Percentiles rank a stretch among this genome's conserved stretches.
These are phyloP conservation scores for Sarcophaga bullata DNA, from an alignment of 1,140 invertebrate genomes.

Conservation along the genomic window DNA sequence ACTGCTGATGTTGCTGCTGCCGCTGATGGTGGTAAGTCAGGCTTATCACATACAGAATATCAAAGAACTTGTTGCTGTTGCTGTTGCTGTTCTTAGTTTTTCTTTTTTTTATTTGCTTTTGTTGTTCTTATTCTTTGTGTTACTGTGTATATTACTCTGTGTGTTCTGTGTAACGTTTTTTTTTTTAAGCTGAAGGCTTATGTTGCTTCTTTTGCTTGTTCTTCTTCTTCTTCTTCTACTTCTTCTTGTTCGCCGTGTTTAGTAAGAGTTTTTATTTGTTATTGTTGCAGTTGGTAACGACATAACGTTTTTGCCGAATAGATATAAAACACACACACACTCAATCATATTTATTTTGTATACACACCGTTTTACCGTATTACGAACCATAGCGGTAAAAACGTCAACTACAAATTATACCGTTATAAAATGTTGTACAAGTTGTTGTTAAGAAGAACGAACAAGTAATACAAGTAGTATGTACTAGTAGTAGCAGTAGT, in stretches of 20 bases:
- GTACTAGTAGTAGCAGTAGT: no score
- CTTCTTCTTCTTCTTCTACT: no score
- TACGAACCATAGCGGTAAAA: conserved; percentile 43
- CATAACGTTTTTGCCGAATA: neutral
- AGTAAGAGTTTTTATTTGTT: neutral
- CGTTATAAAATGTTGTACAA: conserved; percentile 32
- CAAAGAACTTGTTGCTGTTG: neutral
- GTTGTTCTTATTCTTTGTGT: neutral
- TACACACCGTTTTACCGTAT: conserved; percentile 32
- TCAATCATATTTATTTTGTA: neutral
- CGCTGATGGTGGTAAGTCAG: neutral
- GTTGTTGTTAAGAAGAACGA: neutral
- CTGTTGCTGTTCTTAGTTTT: conserved; percentile 7
- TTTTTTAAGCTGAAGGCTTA: no score
- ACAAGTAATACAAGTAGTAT: no score
- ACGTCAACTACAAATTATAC: conserved; percentile 45
- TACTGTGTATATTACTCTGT: no score
- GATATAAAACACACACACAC: neutral
- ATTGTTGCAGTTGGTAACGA: neutral
- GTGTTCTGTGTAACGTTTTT: no score
- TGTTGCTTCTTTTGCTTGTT: no score
- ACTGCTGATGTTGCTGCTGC: no score
- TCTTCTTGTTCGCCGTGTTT: no score
- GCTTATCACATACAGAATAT: conserved; percentile 11
- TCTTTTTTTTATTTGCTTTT: neutral